Evolutionary conservation across 2,888 invertebrate species (phyloP), one percentile per base, ranked within the genome.

Genomic region (Gnatocerus cornutus): DNA sequence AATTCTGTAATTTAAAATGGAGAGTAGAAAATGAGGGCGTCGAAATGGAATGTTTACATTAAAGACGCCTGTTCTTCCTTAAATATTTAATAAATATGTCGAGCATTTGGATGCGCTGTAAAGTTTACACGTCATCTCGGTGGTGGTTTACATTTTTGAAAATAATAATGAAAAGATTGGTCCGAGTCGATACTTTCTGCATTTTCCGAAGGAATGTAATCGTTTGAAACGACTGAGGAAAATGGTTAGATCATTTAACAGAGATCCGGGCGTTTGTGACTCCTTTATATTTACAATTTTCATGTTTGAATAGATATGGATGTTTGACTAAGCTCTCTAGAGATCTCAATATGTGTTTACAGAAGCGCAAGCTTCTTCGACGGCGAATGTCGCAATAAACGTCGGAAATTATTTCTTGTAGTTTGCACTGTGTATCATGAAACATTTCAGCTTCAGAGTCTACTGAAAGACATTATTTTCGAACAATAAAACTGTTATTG

Each of bases 21-120:
- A 46, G 46, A 59, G 2, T 41, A n/a, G 16, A 10, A 27, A 8
- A 21, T n/a, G 33, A 13, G 7, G 29, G 12, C 16, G 10, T n/a
- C 16, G 41, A 58, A 61, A 50, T 50, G 61, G 48, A 59, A 59
- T 59, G 59, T 59, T 46, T 59, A 13, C 46, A 58, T 58, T 58
- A 58, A 56, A 53, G 33, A 30, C 37, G 52, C 16, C 30, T 12
- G 7, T 53, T 12, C 52, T 12, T 33, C 33, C 58, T 13, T 58
- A 58, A 58, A 58, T 43, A 58, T 58, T 43, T 58, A 43, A 58
- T 58, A 58, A 43, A 58, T 58, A 58, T 58, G 58, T 14, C 27
- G 27, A 1, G 58, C 13, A 43, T 58, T 58, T 58, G 29, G 46
- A 48, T 50, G 50, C 27, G 63, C 45, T 48, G 68, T 68, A 68